Conservation (phyloP, 2,888 invertebrate species). For the Pelosia muscerda region DNA sequence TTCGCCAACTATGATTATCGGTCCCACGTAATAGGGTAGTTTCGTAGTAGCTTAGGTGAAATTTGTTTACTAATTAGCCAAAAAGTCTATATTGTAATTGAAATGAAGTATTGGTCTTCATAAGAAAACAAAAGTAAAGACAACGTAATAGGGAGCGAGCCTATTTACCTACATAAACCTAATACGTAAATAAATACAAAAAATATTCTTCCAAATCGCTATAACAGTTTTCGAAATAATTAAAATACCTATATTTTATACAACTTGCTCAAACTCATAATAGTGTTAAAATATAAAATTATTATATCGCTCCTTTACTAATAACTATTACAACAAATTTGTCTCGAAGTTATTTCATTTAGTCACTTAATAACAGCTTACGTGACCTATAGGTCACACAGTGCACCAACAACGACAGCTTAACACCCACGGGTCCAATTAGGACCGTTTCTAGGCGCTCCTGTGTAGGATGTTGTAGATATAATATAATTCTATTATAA, state of each 20-base stretch:
- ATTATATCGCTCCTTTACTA: not conserved
- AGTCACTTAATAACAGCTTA: constrained; percentile 2
- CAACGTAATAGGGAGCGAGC: too few relatives aligned
- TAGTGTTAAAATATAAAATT: not conserved
- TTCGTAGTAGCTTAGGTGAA: too few relatives aligned
- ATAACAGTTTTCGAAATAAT: too few relatives aligned
- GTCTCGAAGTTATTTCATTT: constrained; percentile 6
- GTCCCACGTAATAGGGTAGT: too few relatives aligned
- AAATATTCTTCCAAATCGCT: too few relatives aligned
- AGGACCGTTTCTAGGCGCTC: constrained; percentile 12
- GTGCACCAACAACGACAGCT: not conserved
- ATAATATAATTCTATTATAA: constrained; percentile 3
- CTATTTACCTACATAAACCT: too few relatives aligned
- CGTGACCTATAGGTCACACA: constrained; percentile 15
- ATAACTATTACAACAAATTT: not conserved
- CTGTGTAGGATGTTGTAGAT: constrained; percentile 11
- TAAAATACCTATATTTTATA: not conserved
- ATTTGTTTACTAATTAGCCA: too few relatives aligned
- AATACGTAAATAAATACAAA: too few relatives aligned
- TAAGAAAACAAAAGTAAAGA: too few relatives aligned
- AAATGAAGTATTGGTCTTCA: too few relatives aligned
- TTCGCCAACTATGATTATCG: too few relatives aligned
- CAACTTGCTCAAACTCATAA: not conserved
- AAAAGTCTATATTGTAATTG: too few relatives aligned
- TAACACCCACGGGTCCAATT: constrained; percentile 22